Evolutionary conservation across 2,113 vertebrate genomes (phyloP).

Genomic region (Hemiprocne comata): DNA sequence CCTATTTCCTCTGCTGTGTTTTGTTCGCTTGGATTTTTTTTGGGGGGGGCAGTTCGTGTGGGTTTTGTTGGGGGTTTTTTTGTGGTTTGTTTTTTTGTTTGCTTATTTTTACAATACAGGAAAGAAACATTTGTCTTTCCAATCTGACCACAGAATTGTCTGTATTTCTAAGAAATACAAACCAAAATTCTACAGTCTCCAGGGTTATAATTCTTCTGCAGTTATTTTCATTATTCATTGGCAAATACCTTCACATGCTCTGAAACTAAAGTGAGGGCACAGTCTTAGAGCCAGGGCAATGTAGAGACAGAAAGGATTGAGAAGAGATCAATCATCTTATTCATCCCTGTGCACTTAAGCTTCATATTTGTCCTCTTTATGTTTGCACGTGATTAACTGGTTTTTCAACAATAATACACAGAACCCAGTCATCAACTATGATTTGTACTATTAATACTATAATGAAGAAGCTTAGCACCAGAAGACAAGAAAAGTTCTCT

Average conservation of each 20-base stretch:
- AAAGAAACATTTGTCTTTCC: neutral
- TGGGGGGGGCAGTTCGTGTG: neutral
- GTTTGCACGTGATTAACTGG: neutral
- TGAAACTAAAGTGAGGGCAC: neutral
- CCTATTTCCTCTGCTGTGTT: neutral
- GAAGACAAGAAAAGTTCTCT: neutral
- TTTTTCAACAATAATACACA: neutral
- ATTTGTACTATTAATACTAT: neutral
- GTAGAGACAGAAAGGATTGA: neutral
- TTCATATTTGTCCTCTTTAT: neutral
- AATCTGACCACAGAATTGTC: neutral
- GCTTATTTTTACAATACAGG: neutral
- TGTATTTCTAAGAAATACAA: neutral
- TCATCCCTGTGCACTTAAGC: neutral
- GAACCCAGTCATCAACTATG: neutral
- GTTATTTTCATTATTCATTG: neutral
- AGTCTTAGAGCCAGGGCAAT: neutral
- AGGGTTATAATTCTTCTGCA: neutral
- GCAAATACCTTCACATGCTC: neutral
- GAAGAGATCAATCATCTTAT: neutral
- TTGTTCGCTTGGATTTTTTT: neutral
- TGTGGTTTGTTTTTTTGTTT: neutral
- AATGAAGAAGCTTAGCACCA: neutral
- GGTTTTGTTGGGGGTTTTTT: rapidly evolving
- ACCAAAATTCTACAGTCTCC: neutral